A percentile compares a stretch with the other conserved stretches of the same genome.
phyloP scores from a whole-genome alignment of 37 sponge, comb jelly and placozoan genomes.

The Halichondria panicea region DNA sequence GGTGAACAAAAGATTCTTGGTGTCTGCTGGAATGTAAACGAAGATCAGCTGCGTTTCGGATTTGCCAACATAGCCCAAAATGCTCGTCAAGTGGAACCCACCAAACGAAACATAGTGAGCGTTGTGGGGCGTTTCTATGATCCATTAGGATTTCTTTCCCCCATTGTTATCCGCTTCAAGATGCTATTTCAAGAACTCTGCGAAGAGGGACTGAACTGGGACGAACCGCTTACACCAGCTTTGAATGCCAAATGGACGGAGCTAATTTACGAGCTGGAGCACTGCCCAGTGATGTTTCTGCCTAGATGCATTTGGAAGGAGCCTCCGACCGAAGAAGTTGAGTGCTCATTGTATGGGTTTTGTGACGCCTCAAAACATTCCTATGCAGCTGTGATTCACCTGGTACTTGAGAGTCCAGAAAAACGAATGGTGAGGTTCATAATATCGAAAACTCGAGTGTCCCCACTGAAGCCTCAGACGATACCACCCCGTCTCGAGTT shows the following conservation, averaged over 20 bases:
- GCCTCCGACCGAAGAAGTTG: no score
- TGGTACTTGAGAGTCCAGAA: background rate
- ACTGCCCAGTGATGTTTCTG: no score
- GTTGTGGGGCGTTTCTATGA: conserved; percentile 2
- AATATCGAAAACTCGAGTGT: conserved; percentile 1
- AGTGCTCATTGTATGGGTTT: no score
- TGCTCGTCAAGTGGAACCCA: conserved; percentile 1
- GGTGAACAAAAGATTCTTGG: conserved; percentile 14
- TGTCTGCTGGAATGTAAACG: conserved; percentile 4
- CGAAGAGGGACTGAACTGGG: conserved; percentile 2
- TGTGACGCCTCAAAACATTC: conserved; percentile 14
- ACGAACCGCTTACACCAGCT: background rate
- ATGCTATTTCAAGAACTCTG: conserved; percentile 12
- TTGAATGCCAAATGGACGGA: background rate
- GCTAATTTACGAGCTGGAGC: no score
- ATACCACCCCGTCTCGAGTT: conserved; percentile 22
- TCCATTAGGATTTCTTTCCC: conserved; percentile 20
- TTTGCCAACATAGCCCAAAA: background rate
- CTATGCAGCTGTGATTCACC: conserved; percentile 14
- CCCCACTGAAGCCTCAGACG: background rate
- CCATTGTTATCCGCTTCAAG: conserved; percentile 35
- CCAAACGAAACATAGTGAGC: conserved; percentile 20
- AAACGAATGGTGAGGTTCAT: no score
- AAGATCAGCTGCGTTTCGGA: background rate
- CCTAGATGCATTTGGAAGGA: no score